Conservation (phyloP, 2,888 invertebrate genomes). For the Endotricha flammealis region DNA sequence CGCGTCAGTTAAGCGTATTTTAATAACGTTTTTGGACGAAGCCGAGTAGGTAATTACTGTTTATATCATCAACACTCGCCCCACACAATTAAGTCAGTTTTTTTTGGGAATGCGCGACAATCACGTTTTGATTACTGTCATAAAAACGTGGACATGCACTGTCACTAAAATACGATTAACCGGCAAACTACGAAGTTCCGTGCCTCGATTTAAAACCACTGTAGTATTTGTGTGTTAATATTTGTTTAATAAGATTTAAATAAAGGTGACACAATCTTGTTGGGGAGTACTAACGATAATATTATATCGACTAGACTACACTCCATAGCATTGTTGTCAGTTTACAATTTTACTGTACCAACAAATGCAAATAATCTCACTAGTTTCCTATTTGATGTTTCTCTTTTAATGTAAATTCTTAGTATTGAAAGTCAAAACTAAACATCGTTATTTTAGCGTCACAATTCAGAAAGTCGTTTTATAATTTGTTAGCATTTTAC, state of each 20-base stretch:
- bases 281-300: constrained; percentile 3
- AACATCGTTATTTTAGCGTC: constrained; percentile 9
- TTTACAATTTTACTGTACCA: constrained; percentile 2
- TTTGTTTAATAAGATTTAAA: constrained; percentile 19
- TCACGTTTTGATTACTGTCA: constrained; percentile 68
- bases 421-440: constrained; percentile 5
- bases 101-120: constrained; percentile 66
- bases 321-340: neutral
- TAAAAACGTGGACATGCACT: constrained; percentile 55
- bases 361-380: constrained; percentile 4
- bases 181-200: constrained; percentile 29
- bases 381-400: constrained; percentile 2
- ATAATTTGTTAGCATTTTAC: constrained; percentile 14
- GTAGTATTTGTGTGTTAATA: constrained; percentile 13
- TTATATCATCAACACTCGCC: constrained; percentile 71
- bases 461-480: constrained; percentile 11
- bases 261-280: constrained; percentile 12
- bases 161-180: constrained; percentile 49
- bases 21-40: constrained; percentile 65
- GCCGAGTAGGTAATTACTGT: constrained; percentile 66
- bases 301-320: neutral
- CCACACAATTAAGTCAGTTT: constrained; percentile 68
- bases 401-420: constrained; percentile 1
- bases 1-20: constrained; percentile 68
- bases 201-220: constrained; percentile 11